These are phyloP conservation scores for Heliconius hewitsoni DNA, from an alignment of 1,140 invertebrate genomes.

Conservation along the genomic window DNA sequence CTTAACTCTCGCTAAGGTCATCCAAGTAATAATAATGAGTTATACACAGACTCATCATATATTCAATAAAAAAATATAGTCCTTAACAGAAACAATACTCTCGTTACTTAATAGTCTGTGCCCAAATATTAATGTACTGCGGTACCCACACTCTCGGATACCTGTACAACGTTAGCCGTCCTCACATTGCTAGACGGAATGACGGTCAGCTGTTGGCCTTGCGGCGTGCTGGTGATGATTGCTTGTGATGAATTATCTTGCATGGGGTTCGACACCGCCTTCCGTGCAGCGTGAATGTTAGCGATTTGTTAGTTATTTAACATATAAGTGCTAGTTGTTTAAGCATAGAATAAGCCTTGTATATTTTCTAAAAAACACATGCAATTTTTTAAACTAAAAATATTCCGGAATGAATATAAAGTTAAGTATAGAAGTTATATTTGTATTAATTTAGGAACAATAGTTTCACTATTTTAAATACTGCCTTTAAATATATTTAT, in stretches of 20 bases:
- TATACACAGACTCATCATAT: too few relatives aligned
- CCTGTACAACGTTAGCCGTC: slow-evolving; percentile 71
- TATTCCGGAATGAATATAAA: background rate
- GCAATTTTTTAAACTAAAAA: background rate
- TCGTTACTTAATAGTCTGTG: background rate
- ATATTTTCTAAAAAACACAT: background rate
- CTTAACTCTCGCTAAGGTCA: too few relatives aligned
- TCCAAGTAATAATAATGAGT: too few relatives aligned
- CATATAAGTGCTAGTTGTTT: too few relatives aligned
- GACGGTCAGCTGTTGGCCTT: slow-evolving; percentile 74
- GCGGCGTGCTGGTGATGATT: slow-evolving; percentile 62
- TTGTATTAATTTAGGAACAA: too few relatives aligned
- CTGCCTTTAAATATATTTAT: too few relatives aligned
- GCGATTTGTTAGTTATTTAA: slow-evolving; percentile 25
- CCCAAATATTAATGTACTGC: background rate
- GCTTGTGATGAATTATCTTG: slow-evolving; percentile 65
- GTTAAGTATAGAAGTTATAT: too few relatives aligned
- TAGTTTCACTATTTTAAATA: too few relatives aligned
- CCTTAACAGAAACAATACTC: background rate
- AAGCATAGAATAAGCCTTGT: too few relatives aligned
- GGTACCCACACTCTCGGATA: slow-evolving; percentile 43
- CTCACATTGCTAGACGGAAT: slow-evolving; percentile 71
- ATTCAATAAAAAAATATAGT: background rate
- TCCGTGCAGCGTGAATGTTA: slow-evolving; percentile 53
- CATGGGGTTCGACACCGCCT: slow-evolving; percentile 69